Percentiles rank a stretch among this genome's conserved stretches.
These are phyloP conservation scores for Cromileptes altivelis DNA, from an alignment of 2,113 vertebrate species.

Conservation along the genomic window DNA sequence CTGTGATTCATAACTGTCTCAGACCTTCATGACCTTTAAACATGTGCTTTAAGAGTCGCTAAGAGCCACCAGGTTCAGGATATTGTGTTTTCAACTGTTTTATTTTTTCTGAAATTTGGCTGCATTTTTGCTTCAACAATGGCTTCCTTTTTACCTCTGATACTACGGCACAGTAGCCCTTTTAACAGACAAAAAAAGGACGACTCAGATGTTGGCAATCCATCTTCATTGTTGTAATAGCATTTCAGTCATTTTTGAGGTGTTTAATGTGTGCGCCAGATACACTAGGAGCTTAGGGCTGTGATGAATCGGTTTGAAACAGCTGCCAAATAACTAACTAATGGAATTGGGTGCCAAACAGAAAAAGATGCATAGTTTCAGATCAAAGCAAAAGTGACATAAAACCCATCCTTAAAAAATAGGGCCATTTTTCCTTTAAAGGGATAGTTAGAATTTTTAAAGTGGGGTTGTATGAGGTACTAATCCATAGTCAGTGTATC, in stretches of 20 bases:
- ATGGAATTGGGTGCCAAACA: slow-evolving; percentile 31
- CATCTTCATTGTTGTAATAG: slow-evolving; percentile 31
- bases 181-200: slow-evolving; percentile 21
- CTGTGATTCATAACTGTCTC: not conserved
- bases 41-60: not conserved
- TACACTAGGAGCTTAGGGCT: slow-evolving; percentile 13
- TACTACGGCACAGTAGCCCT: not conserved
- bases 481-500: no score
- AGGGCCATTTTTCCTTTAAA: slow-evolving; percentile 12
- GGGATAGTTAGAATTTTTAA: no score
- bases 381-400: slow-evolving; percentile 38
- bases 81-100: not conserved
- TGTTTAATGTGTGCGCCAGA: slow-evolving; percentile 47
- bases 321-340: slow-evolving; percentile 53
- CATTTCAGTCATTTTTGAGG: slow-evolving; percentile 31
- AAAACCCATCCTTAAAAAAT: slow-evolving; percentile 28
- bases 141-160: not conserved
- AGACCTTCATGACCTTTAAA: not conserved
- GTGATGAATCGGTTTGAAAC: slow-evolving; percentile 54
- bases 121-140: not conserved
- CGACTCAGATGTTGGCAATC: slow-evolving; percentile 12
- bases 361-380: slow-evolving; percentile 29
- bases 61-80: not conserved
- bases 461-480: no score
- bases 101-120: not conserved